phyloP scores from a whole-genome alignment of 1,140 invertebrate genomes.

The Chionoecetes opilio region DNA sequence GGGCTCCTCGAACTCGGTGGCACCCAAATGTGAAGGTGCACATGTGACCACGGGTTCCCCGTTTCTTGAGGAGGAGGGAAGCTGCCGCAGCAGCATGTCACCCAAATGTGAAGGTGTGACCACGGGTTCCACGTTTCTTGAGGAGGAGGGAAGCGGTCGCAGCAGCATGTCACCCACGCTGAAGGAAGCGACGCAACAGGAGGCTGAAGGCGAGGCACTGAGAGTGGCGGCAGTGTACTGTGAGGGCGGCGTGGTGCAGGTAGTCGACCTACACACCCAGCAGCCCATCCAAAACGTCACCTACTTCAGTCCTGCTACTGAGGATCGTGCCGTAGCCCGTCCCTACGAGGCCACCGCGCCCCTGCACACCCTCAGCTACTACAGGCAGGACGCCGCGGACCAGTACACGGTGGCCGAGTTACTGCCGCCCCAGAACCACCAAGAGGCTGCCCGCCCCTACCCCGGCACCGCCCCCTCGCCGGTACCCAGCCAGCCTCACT shows the following conservation, averaged over 20 bases:
- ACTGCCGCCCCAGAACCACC: constrained; percentile 39
- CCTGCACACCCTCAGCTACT: constrained; percentile 48
- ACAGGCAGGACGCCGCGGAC: constrained; percentile 33
- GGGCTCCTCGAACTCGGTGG: too few species aligned
- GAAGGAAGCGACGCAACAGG: neutral
- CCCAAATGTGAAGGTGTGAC: too few species aligned
- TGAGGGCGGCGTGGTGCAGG: constrained; percentile 49
- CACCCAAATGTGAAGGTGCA: neutral
- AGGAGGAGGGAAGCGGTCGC: neutral
- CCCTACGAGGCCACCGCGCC: neutral
- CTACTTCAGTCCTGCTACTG: neutral
- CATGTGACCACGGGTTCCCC: neutral
- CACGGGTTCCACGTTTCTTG: neutral
- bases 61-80: neutral
- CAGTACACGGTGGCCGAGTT: constrained; percentile 60
- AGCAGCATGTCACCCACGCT: neutral
- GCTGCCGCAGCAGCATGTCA: neutral
- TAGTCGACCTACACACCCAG: neutral
- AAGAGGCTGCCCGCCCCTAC: neutral
- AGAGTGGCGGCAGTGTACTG: constrained; percentile 31
- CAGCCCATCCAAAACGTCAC: constrained; percentile 41
- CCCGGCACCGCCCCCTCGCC: neutral
- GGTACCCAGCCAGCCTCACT: neutral
- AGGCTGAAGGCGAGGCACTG: constrained; percentile 21
- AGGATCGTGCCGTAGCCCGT: neutral